Conservation (phyloP, 2,113 vertebrate genomes). For the Xenotilapia longispinis region DNA sequence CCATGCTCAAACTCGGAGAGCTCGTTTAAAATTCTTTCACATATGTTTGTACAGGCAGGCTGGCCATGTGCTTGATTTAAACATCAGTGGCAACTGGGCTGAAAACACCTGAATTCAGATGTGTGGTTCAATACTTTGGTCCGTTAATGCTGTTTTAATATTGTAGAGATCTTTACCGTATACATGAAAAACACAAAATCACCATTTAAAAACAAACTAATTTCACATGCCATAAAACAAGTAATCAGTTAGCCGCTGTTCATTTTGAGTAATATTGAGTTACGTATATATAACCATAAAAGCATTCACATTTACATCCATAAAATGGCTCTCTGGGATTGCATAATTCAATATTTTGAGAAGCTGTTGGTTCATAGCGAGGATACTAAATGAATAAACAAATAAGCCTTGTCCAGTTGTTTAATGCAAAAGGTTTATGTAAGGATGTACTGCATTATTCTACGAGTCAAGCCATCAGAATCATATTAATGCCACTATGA, state of each 20-base stretch:
- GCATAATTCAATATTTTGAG: neutral
- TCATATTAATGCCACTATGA: slow-evolving; percentile 9
- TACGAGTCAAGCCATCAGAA: neutral
- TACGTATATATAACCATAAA: neutral
- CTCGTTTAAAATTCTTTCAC: neutral
- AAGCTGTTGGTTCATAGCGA: neutral
- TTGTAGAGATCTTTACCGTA: neutral
- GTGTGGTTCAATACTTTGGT: neutral
- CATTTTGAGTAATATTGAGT: neutral
- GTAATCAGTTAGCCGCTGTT: neutral
- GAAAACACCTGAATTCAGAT: neutral
- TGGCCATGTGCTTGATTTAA: neutral
- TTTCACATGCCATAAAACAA: neutral
- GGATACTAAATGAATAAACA: neutral
- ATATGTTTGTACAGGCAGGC: neutral
- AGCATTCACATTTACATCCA: neutral
- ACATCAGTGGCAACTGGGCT: neutral
- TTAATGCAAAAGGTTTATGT: neutral
- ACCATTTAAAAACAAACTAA: neutral
- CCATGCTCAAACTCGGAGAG: neutral
- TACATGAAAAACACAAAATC: neutral
- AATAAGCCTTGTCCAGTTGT: neutral
- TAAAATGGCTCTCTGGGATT: neutral
- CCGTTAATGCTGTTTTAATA: neutral
- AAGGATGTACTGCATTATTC: neutral